Conservation (phyloP, 2,888 invertebrate species). For the Macrophya alboannulata region DNA sequence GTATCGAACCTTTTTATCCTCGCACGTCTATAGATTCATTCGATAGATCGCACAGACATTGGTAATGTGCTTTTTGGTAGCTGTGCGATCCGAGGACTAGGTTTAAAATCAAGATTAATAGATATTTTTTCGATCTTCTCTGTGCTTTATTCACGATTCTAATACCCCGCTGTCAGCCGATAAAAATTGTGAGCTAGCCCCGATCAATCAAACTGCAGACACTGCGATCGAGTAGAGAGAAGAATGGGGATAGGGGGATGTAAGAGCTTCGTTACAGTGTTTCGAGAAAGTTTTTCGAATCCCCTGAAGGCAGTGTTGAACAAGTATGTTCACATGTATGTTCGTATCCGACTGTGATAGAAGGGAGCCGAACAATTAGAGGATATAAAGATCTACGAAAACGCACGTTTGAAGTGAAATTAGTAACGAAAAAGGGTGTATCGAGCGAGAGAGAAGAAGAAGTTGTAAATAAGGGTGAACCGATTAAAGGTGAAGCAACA, state of each 20-base stretch:
- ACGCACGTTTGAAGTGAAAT: background rate
- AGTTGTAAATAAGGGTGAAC: constrained; percentile 9
- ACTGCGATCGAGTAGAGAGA: background rate
- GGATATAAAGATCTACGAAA: background rate
- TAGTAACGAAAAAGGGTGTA: background rate
- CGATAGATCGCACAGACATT: background rate
- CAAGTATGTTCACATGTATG: background rate
- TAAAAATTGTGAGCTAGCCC: background rate
- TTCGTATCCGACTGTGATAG: background rate
- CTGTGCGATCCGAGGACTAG: background rate
- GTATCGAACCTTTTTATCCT: background rate
- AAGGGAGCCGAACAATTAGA: background rate
- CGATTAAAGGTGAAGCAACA: constrained; percentile 57
- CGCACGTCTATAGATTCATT: background rate
- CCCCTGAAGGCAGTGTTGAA: background rate
- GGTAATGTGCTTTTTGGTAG: background rate
- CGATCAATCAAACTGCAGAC: constrained; percentile 6
- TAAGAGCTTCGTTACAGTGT: background rate
- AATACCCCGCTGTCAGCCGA: background rate
- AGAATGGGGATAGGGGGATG: background rate
- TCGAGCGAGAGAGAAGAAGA: background rate
- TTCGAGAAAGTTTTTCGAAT: background rate
- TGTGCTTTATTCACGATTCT: background rate
- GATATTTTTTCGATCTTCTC: background rate
- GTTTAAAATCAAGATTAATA: background rate